A percentile compares a stretch with the other conserved stretches of the same genome.
These are phyloP conservation scores for Pyrocephalus nanus DNA, from an alignment of 2,797 vertebrate genomes.

Conservation along the genomic window DNA sequence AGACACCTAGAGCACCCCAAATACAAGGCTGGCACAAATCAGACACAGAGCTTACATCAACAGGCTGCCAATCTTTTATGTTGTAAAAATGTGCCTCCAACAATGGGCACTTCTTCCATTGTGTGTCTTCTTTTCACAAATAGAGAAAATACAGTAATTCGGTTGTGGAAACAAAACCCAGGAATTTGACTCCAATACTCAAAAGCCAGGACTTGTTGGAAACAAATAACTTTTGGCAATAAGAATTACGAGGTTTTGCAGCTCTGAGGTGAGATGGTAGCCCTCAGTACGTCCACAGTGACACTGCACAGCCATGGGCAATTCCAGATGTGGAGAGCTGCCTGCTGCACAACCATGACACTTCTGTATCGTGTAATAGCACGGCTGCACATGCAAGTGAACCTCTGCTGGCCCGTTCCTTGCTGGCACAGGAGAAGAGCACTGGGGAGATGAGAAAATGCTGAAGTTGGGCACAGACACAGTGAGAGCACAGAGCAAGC, in stretches of 20 bases:
- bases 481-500: neutral
- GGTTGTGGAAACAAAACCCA: neutral
- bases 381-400: neutral
- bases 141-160: neutral
- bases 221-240: neutral
- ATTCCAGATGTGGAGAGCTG: neutral
- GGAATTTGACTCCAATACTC: neutral
- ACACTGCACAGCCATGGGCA: neutral
- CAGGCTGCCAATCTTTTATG: neutral
- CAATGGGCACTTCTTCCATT: neutral
- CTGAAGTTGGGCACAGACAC: neutral
- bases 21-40: neutral
- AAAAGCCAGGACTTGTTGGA: neutral
- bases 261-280: neutral
- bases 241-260: neutral
- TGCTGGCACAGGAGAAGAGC: neutral
- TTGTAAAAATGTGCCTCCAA: neutral
- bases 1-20: neutral
- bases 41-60: neutral
- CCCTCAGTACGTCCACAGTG: neutral
- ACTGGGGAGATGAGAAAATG: neutral
- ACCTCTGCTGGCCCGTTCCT: too few relatives aligned
- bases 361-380: fast-evolving
- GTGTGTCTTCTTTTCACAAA: neutral
- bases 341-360: neutral